phyloP scores from a whole-genome alignment of 2,888 invertebrate species.

The Drosophila picticornis region DNA sequence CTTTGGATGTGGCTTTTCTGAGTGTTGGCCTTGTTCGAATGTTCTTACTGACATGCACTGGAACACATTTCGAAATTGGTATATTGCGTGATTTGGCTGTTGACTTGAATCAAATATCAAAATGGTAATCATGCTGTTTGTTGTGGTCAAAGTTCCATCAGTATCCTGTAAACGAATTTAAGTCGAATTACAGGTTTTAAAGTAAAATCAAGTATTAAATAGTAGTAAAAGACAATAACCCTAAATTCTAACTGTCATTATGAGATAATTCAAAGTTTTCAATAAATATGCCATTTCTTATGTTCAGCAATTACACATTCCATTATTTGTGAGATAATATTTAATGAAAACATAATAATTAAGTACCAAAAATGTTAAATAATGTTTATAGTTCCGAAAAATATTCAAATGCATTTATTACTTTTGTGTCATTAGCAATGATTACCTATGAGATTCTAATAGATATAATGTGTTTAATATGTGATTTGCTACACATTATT shows the following conservation, averaged over 20 bases:
- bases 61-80: slow-evolving; percentile 57
- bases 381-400: not conserved
- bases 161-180: slow-evolving; percentile 1
- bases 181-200: not conserved
- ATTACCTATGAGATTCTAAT: not conserved
- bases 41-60: slow-evolving; percentile 11
- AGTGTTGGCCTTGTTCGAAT: slow-evolving; percentile 13
- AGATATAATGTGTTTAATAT: not conserved
- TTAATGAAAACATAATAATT: not conserved
- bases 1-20: not conserved
- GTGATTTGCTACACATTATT: not conserved
- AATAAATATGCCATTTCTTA: not conserved
- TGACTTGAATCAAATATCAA: slow-evolving; percentile 61
- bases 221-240: not conserved
- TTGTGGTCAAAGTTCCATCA: slow-evolving; percentile 29
- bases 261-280: not conserved
- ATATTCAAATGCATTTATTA: not conserved
- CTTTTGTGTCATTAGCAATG: not conserved
- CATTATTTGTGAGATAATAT: not conserved
- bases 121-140: slow-evolving; percentile 54
- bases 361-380: not conserved
- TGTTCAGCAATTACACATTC: not conserved
- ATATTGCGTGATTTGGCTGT: slow-evolving; percentile 69
- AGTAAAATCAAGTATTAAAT: not conserved
- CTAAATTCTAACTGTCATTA: not conserved